A percentile compares a stretch with the other conserved stretches of the same genome.
phyloP scores from a whole-genome alignment of 2,888 invertebrate species.

The Drosophila formosana region DNA sequence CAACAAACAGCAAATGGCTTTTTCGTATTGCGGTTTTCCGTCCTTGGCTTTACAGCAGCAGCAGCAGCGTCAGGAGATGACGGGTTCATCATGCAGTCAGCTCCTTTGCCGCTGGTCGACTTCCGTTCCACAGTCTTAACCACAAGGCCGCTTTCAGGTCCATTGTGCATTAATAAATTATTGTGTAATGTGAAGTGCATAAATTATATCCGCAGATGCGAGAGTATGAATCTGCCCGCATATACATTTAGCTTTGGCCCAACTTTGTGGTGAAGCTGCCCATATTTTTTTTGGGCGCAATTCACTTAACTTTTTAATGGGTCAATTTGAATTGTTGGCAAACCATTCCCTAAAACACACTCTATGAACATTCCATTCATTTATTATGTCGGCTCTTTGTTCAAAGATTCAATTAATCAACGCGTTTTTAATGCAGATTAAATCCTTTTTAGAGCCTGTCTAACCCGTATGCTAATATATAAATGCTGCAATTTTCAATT shows the following conservation, averaged over 20 bases:
- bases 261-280: not conserved
- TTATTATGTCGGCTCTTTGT: not conserved
- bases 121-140: conserved; percentile 61
- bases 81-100: conserved; percentile 49
- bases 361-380: not conserved
- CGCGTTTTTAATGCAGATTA: not conserved
- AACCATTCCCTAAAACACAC: conserved; percentile 3
- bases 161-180: conserved; percentile 71
- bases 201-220: conserved; percentile 52
- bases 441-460: conserved; percentile 5
- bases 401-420: conserved; percentile 6
- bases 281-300: conserved; percentile 11
- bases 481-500: conserved; percentile 21
- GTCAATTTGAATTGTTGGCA: conserved; percentile 35
- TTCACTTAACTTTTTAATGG: conserved; percentile 42
- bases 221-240: not conserved
- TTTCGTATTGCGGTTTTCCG: conserved; percentile 74
- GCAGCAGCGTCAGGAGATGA: conserved; percentile 10
- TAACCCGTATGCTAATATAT: conserved; percentile 3
- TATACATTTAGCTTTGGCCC: conserved; percentile 3
- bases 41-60: conserved; percentile 22
- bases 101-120: conserved; percentile 34
- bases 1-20: conserved; percentile 68
- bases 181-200: conserved; percentile 65
- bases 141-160: conserved; percentile 58